Evolutionary conservation across 2,797 vertebrate genomes (phyloP).

Genomic region (Prunella strophiata): DNA sequence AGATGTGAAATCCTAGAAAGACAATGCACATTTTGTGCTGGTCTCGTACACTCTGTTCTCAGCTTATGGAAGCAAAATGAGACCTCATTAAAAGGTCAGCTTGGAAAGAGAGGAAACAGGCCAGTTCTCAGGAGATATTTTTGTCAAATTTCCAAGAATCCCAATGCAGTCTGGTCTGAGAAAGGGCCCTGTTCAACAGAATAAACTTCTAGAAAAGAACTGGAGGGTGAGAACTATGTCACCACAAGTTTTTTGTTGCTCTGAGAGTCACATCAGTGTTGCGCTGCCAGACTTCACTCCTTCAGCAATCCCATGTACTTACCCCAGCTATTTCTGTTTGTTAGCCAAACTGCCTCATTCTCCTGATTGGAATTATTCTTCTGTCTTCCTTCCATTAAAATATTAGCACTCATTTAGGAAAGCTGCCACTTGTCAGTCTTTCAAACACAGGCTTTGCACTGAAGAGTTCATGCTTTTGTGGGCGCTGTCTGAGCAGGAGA

Average conservation of each 20-base stretch:
- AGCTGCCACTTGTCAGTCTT: neutral
- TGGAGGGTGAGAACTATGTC: neutral
- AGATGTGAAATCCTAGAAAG: constrained; percentile 48
- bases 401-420: neutral
- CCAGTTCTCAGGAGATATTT: constrained; percentile 59
- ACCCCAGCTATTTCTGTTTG: neutral
- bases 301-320: neutral
- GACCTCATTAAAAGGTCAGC: constrained; percentile 51
- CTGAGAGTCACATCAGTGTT: neutral
- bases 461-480: neutral
- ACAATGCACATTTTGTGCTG: neutral
- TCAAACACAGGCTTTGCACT: neutral
- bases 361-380: neutral
- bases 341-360: neutral
- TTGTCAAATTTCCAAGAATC: constrained; percentile 42
- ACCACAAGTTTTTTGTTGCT: neutral
- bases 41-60: neutral
- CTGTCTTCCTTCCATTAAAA: neutral
- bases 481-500: neutral
- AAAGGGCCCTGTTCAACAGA: neutral
- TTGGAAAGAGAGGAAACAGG: constrained; percentile 35
- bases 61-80: constrained; percentile 32
- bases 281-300: neutral
- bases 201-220: neutral
- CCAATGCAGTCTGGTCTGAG: neutral